A percentile compares a stretch with the other conserved stretches of the same genome.
Evolutionary conservation across 2,888 invertebrate species (phyloP).

Genomic region (Electrophaes corylata): DNA sequence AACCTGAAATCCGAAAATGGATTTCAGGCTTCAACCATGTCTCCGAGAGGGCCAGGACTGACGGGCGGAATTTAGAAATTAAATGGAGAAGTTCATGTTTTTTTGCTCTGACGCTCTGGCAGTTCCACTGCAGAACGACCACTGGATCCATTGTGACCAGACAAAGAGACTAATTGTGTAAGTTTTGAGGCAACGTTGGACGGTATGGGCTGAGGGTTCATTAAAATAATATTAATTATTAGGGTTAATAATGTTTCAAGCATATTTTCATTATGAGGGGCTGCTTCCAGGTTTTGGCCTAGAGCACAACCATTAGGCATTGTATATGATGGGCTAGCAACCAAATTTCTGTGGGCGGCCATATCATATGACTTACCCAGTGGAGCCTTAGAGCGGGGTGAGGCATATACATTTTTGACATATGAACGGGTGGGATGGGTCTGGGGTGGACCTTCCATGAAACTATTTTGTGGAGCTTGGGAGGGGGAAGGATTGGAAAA

Average conservation of each 20-base stretch:
- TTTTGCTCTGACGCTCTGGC: neutral
- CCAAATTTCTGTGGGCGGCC: neutral
- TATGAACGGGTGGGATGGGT: neutral
- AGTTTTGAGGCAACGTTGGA: conserved; percentile 8
- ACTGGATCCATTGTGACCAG: neutral
- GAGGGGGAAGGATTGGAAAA: neutral
- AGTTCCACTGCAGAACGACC: neutral
- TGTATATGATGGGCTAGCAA: neutral
- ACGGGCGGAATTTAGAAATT: neutral
- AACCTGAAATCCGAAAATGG: no score
- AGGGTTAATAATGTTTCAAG: neutral
- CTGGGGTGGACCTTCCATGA: neutral
- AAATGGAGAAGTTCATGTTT: neutral
- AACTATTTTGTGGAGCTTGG: neutral
- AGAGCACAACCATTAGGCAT: neutral
- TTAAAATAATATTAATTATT: neutral
- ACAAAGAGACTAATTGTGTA: neutral
- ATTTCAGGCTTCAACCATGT: no score
- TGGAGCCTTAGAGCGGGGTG: neutral
- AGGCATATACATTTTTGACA: neutral
- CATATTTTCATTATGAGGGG: neutral
- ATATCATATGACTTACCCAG: neutral
- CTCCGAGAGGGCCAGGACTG: conserved; percentile 1
- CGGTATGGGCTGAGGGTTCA: conserved; percentile 3
- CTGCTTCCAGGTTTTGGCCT: neutral